Conservation (phyloP, 2,888 invertebrate genomes). For the Ethmia dodecea region DNA sequence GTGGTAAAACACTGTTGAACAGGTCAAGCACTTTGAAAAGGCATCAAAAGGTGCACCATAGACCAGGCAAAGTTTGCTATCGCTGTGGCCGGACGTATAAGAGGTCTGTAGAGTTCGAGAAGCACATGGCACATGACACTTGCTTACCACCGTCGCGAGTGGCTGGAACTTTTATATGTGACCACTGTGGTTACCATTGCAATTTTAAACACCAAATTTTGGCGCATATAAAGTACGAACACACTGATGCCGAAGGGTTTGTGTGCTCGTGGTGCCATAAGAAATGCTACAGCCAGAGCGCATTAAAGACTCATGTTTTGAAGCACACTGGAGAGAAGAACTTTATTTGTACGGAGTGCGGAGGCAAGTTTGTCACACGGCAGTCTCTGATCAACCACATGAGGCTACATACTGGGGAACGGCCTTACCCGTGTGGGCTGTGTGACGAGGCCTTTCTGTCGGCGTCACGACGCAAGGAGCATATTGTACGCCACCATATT, state of each 20-base stretch:
- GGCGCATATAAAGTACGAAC: conserved; percentile 8
- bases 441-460: conserved; percentile 12
- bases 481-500: conserved; percentile 6
- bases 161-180: conserved; percentile 5
- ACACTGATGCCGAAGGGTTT: conserved; percentile 3
- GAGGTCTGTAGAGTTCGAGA: conserved; percentile 5
- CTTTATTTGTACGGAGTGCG: conserved; percentile 7
- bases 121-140: conserved; percentile 6
- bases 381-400: conserved; percentile 10
- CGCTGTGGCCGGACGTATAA: conserved; percentile 10
- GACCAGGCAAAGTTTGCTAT: conserved; percentile 1
- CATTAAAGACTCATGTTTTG: conserved; percentile 7
- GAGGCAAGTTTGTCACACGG: conserved; percentile 10
- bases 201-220: conserved; percentile 9
- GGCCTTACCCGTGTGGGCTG: conserved; percentile 7
- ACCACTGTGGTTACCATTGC: conserved; percentile 4
- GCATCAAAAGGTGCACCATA: conserved; percentile 1
- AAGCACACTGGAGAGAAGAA: conserved; percentile 12
- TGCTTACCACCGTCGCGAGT: conserved; percentile 5
- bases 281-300: conserved; percentile 9
- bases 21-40: conserved; percentile 10
- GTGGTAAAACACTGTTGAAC: conserved; percentile 7
- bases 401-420: conserved; percentile 10
- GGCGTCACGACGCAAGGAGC: conserved; percentile 8
- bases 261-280: conserved; percentile 10